phyloP scores from a whole-genome alignment of 2,113 vertebrate species.

The Arothron firmamentum region DNA sequence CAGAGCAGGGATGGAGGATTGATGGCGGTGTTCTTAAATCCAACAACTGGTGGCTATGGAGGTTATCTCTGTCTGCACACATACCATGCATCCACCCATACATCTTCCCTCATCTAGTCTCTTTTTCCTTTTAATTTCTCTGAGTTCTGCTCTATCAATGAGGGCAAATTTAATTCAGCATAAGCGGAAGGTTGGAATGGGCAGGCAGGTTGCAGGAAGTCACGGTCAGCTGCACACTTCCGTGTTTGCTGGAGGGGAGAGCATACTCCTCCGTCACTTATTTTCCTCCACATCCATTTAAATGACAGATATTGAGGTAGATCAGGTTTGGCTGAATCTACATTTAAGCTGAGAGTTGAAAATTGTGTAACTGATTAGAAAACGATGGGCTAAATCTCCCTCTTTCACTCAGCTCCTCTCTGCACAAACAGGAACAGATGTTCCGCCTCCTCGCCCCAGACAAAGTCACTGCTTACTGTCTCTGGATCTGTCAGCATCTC shows the following conservation, averaged over 20 bases:
- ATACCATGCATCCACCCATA: conserved; percentile 28
- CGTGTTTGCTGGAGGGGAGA: conserved; percentile 33
- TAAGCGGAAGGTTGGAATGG: conserved; percentile 18
- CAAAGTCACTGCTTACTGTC: conserved; percentile 26
- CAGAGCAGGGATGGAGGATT: conserved; percentile 25
- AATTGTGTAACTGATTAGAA: conserved; percentile 15
- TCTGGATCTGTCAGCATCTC: conserved; percentile 25
- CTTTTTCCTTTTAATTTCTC: neutral
- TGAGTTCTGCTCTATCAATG: conserved; percentile 19
- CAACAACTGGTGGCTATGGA: conserved; percentile 70
- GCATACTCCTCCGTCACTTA: neutral
- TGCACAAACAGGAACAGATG: conserved; percentile 41
- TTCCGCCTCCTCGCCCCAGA: conserved; percentile 28
- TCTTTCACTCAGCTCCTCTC: neutral
- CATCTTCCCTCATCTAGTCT: neutral
- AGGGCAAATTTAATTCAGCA: conserved; percentile 41
- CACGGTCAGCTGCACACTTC: conserved; percentile 39
- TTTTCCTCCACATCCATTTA: neutral
- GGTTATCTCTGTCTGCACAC: neutral
- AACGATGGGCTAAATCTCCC: conserved; percentile 11
- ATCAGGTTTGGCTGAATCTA: neutral
- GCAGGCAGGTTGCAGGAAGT: conserved; percentile 14
- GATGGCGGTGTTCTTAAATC: conserved; percentile 46
- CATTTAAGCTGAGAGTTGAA: neutral
- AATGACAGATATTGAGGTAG: neutral